Evolutionary conservation across 2,888 invertebrate species (phyloP).

Genomic region (Synanthedon tipuliformis): DNA sequence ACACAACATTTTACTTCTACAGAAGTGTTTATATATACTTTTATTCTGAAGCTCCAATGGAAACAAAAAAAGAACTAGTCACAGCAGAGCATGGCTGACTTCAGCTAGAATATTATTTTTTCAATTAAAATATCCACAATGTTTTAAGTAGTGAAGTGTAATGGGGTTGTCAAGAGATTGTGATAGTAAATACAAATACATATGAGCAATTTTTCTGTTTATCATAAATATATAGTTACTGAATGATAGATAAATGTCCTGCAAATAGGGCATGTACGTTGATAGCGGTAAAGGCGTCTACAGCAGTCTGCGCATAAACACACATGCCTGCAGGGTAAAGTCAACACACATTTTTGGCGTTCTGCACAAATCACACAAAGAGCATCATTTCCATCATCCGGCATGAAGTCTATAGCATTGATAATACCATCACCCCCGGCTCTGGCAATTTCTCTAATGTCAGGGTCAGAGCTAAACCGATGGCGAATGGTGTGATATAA

Average conservation of each 20-base stretch:
- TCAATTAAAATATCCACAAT: too few species aligned
- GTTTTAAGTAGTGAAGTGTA: too few species aligned
- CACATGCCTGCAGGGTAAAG: conserved; percentile 68
- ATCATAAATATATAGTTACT: conserved; percentile 66
- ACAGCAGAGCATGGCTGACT: too few species aligned
- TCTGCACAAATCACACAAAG: conserved; percentile 70
- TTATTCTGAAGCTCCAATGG: too few species aligned
- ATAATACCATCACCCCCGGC: conserved; percentile 6
- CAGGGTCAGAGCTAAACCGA: conserved; percentile 44
- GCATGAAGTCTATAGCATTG: conserved; percentile 11
- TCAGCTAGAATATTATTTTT: too few species aligned
- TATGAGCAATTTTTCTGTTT: not conserved
- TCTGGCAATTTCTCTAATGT: conserved; percentile 39
- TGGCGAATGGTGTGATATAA: conserved; percentile 45
- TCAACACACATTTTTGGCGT: conserved; percentile 64
- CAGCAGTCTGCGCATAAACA: conserved; percentile 67
- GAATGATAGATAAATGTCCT: conserved; percentile 67
- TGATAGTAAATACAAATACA: too few species aligned
- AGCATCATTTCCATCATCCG: conserved; percentile 33
- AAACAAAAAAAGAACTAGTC: too few species aligned
- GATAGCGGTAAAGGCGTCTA: conserved; percentile 54
- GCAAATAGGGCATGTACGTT: conserved; percentile 66
- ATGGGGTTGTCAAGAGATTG: too few species aligned
- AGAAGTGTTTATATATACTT: too few species aligned
- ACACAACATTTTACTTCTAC: too few species aligned